These are phyloP conservation scores for Cydia strobilella DNA, from an alignment of 1,140 invertebrate genomes.

Conservation along the genomic window DNA sequence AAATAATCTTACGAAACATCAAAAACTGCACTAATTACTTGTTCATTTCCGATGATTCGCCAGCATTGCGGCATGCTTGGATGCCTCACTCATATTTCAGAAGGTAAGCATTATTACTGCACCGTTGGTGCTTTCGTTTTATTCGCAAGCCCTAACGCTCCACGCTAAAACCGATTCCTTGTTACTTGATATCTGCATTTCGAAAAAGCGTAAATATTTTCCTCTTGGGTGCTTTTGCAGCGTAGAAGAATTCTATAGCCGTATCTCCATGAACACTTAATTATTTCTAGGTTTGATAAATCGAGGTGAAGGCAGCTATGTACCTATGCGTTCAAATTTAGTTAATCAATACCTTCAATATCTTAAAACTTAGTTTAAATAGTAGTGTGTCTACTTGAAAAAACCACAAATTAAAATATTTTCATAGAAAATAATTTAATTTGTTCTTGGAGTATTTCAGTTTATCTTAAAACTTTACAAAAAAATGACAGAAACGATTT, in stretches of 20 bases:
- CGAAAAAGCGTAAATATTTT: conserved; percentile 79
- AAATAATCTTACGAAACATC: conserved; percentile 33
- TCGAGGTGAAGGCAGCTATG: not conserved
- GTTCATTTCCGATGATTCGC: conserved; percentile 36
- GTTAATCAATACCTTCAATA: not conserved
- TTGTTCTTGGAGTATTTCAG: no score
- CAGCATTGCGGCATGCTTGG: conserved; percentile 38
- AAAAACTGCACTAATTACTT: conserved; percentile 39
- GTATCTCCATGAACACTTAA: conserved; percentile 69
- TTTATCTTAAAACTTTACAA: not conserved
- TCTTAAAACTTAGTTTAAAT: not conserved
- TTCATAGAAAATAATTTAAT: no score
- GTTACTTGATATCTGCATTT: conserved; percentile 79
- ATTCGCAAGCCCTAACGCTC: conserved; percentile 69
- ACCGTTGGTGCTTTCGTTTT: conserved; percentile 58
- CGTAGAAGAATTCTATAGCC: conserved; percentile 70
- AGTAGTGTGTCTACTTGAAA: no score
- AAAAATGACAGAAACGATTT: no score
- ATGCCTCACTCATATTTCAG: conserved; percentile 59
- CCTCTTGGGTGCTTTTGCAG: conserved; percentile 71
- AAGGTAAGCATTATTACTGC: conserved; percentile 71
- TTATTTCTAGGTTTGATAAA: conserved; percentile 37
- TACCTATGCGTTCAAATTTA: not conserved
- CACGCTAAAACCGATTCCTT: conserved; percentile 77
- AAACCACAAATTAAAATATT: no score